These are phyloP conservation scores for Turritopsis rubra DNA, from an alignment of 30 jellyfish, hydroid and myxozoan species.

Conservation along the genomic window DNA sequence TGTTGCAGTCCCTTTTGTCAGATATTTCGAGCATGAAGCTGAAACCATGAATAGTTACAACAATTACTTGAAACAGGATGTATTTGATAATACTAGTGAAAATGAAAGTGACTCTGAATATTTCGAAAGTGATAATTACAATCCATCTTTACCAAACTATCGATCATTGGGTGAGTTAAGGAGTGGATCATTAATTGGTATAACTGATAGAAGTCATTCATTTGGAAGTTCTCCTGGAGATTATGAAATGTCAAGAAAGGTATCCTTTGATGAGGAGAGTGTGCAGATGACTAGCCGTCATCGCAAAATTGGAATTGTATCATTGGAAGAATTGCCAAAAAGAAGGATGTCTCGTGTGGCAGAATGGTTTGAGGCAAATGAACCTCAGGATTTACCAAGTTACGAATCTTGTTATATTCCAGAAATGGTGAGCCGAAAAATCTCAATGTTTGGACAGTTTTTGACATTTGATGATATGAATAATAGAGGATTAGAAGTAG, in stretches of 20 bases:
- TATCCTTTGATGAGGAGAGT: constrained; percentile 8
- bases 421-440: constrained; percentile 2
- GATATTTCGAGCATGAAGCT: background rate
- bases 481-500: constrained; percentile 24
- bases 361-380: constrained; percentile 16
- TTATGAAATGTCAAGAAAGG: constrained; percentile 1
- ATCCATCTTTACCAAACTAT: background rate
- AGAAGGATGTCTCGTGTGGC: constrained; percentile 13
- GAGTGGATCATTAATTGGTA: background rate
- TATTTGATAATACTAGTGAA: background rate
- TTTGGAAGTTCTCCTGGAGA: constrained; percentile 8
- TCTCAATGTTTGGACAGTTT: constrained; percentile 16
- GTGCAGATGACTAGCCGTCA: background rate
- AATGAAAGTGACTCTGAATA: background rate
- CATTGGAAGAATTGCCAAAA: constrained; percentile 30
- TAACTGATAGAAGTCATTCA: background rate
- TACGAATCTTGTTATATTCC: constrained; percentile 17
- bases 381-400: background rate
- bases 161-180: constrained; percentile 7
- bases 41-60: background rate
- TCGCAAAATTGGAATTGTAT: constrained; percentile 23
- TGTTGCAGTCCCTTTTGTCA: background rate
- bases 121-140: background rate
- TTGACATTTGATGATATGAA: constrained; percentile 17
- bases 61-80: background rate